A percentile compares a stretch with the other conserved stretches of the same genome.
phyloP scores from a whole-genome alignment of 1,140 invertebrate genomes.

The Hylyphantes graminicola region DNA sequence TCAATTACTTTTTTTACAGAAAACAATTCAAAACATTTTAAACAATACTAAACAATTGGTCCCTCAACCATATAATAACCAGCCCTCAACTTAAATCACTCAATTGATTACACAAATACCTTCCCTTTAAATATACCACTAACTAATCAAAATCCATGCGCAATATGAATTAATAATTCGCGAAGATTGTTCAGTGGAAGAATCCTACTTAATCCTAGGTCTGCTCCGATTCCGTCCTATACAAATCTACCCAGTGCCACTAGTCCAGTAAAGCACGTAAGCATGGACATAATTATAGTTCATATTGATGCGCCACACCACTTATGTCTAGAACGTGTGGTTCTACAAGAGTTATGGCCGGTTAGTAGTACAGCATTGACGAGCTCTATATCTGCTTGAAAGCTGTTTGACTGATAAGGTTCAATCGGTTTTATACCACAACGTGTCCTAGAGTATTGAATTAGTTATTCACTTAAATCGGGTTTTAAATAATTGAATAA shows the following conservation, averaged over 20 bases:
- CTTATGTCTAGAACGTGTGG: conserved; percentile 31
- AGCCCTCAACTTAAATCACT: too few species aligned
- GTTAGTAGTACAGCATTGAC: conserved; percentile 17
- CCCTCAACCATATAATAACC: too few species aligned
- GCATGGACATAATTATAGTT: conserved; percentile 19
- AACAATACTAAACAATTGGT: too few species aligned
- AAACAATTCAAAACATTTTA: too few species aligned
- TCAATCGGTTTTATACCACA: conserved; percentile 3
- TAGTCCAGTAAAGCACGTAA: conserved; percentile 26
- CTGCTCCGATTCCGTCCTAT: background rate
- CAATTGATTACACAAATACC: too few species aligned
- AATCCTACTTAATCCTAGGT: conserved; percentile 11
- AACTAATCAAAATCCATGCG: too few species aligned
- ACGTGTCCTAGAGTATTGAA: background rate
- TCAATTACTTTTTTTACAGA: too few species aligned
- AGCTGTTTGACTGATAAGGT: conserved; percentile 22
- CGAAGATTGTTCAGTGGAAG: background rate
- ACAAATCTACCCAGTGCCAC: conserved; percentile 30
- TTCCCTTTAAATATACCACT: too few species aligned
- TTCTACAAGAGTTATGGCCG: conserved; percentile 26
- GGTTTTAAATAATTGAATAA: too few species aligned
- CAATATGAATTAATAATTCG: too few species aligned
- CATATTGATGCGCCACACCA: conserved; percentile 32
- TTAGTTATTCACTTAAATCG: too few species aligned
- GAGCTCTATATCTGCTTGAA: conserved; percentile 27